Percentiles rank a stretch among this genome's conserved stretches.
phyloP scores from a whole-genome alignment of 2,888 invertebrate genomes.

The Rhagophthalmus giganteus region DNA sequence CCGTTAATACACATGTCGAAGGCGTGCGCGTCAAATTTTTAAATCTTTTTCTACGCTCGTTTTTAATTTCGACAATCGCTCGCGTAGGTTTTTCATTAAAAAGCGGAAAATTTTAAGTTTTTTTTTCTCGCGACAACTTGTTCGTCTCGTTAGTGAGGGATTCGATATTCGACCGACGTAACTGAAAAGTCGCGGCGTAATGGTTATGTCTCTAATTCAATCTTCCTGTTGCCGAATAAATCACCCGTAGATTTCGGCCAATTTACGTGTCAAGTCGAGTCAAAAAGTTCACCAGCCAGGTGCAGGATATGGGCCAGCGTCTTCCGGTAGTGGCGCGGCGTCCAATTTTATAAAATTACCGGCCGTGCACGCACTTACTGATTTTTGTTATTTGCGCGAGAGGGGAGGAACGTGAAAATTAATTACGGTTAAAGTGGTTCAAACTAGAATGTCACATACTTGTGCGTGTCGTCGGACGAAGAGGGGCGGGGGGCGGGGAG shows the following conservation, averaged over 20 bases:
- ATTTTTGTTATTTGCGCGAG: slow-evolving; percentile 8
- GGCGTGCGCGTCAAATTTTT: slow-evolving; percentile 43
- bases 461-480: no score
- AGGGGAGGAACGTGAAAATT: slow-evolving; percentile 2
- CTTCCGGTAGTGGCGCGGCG: slow-evolving; percentile 40
- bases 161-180: slow-evolving; percentile 1
- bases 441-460: no score
- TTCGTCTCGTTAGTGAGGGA: neutral
- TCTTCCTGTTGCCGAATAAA: slow-evolving; percentile 30
- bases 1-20: slow-evolving; percentile 50
- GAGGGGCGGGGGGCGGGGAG: no score
- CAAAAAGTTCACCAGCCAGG: slow-evolving; percentile 33
- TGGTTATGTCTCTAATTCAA: slow-evolving; percentile 11
- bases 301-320: slow-evolving; percentile 48
- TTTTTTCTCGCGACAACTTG: no score
- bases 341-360: slow-evolving; percentile 38
- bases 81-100: no score
- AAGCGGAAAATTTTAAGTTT: no score
- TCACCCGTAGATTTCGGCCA: slow-evolving; percentile 29
- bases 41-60: slow-evolving; percentile 21
- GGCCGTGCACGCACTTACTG: slow-evolving; percentile 29
- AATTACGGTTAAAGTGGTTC: no score
- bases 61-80: neutral
- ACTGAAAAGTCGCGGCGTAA: slow-evolving; percentile 7
- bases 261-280: slow-evolving; percentile 35